A percentile compares a stretch with the other conserved stretches of the same genome.
phyloP scores from a whole-genome alignment of 2,888 invertebrate species.

The Cenopis cana region DNA sequence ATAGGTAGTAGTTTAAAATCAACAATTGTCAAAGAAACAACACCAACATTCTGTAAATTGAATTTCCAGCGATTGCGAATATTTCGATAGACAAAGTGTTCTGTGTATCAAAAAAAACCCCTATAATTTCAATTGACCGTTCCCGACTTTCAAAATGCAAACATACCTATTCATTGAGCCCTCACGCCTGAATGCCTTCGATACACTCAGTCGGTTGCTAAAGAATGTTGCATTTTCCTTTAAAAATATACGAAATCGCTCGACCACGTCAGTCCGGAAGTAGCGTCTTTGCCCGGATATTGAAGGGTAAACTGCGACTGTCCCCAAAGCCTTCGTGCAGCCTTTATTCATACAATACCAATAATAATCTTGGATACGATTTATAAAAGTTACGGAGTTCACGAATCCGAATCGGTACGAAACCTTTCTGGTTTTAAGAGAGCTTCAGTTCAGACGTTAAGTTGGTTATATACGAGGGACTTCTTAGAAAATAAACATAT shows the following conservation, averaged over 20 bases:
- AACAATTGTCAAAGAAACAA: background rate
- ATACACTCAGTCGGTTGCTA: conserved; percentile 43
- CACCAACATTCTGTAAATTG: background rate
- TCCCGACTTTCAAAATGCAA: conserved; percentile 15
- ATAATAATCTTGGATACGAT: conserved; percentile 27
- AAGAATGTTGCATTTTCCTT: conserved; percentile 58
- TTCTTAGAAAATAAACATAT: background rate
- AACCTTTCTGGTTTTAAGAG: conserved; percentile 6
- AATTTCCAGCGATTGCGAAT: background rate
- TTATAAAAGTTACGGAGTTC: conserved; percentile 19
- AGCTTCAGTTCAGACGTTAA: conserved; percentile 1
- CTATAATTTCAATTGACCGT: background rate
- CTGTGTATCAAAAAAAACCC: background rate
- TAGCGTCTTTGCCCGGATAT: conserved; percentile 58
- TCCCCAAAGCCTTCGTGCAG: conserved; percentile 27
- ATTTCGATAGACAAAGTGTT: no score
- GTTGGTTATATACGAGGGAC: background rate
- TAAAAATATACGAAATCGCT: conserved; percentile 52
- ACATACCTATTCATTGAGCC: conserved; percentile 27
- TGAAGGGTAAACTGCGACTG: conserved; percentile 56
- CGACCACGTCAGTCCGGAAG: conserved; percentile 51
- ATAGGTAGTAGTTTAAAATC: no score
- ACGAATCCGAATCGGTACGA: conserved; percentile 6
- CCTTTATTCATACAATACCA: conserved; percentile 42
- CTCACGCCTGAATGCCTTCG: conserved; percentile 12